Conservation (phyloP, 2,888 invertebrate genomes). For the Epinotia brunnichana region DNA sequence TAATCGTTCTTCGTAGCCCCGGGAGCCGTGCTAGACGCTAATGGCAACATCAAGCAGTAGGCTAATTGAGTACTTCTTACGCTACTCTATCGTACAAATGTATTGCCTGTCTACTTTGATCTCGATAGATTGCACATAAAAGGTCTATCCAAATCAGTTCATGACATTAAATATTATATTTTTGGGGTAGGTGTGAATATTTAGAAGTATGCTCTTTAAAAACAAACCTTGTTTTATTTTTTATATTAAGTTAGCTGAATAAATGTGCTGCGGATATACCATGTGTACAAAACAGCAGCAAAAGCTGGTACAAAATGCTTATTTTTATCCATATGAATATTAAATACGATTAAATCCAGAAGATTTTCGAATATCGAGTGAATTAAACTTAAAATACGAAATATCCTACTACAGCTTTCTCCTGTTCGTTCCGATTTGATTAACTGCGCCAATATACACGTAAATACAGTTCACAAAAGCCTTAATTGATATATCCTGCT, state of each 20-base stretch:
- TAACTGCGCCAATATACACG: not conserved
- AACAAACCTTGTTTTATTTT: too few relatives aligned
- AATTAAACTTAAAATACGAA: not conserved
- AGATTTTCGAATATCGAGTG: not conserved
- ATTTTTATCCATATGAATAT: too few relatives aligned
- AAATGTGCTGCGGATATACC: not conserved
- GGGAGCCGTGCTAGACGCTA: conserved; percentile 51
- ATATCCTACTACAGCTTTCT: not conserved
- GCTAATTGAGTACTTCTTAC: conserved; percentile 28
- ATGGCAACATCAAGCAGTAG: conserved; percentile 55
- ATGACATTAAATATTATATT: not conserved
- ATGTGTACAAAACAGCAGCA: not conserved
- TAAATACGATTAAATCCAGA: too few relatives aligned
- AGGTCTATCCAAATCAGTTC: not conserved
- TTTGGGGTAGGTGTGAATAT: too few relatives aligned
- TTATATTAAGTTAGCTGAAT: not conserved
- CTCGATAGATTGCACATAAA: not conserved
- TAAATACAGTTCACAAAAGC: not conserved
- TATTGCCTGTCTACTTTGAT: conserved; percentile 10
- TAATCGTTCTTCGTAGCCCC: conserved; percentile 67
- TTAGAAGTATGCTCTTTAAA: too few relatives aligned
- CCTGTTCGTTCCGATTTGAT: not conserved
- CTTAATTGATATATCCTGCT: conserved; percentile 1
- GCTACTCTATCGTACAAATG: not conserved
- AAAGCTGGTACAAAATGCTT: not conserved